A percentile compares a stretch with the other conserved stretches of the same genome.
These are phyloP conservation scores for Drosophila equinoxialis DNA, from an alignment of 1,140 invertebrate species.

Conservation along the genomic window DNA sequence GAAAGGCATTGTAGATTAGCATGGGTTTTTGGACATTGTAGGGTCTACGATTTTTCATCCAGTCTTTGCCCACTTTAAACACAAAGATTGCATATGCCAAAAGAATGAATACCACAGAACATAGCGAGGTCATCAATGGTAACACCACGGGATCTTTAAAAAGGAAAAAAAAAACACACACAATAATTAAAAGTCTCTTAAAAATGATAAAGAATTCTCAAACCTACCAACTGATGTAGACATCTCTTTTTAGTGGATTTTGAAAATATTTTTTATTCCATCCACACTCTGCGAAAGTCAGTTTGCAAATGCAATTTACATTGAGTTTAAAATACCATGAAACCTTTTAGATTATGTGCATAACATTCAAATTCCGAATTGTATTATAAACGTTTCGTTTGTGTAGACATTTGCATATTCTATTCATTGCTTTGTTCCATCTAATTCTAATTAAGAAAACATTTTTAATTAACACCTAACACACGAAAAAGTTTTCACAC, in stretches of 20 bases:
- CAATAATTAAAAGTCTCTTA: neutral
- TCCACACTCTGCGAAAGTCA: neutral
- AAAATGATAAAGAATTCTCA: neutral
- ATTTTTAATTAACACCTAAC: neutral
- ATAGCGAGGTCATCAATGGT: neutral
- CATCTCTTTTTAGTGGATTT: too few species aligned
- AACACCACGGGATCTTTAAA: slow-evolving; percentile 18
- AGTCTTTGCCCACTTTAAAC: slow-evolving; percentile 18
- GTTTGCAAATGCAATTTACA: neutral
- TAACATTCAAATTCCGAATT: neutral
- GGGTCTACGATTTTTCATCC: slow-evolving; percentile 24
- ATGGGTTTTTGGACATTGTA: slow-evolving; percentile 22
- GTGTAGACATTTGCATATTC: neutral
- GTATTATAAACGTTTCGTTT: neutral
- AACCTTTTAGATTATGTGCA: neutral
- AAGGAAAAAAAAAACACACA: neutral
- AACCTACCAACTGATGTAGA: neutral
- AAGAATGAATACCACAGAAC: neutral
- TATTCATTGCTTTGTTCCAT: neutral
- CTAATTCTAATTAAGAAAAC: neutral
- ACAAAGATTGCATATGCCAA: slow-evolving; percentile 14
- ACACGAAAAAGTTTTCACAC: neutral
- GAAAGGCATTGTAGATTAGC: slow-evolving; percentile 25
- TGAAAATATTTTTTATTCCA: neutral
- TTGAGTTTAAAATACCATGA: neutral